phyloP scores from a whole-genome alignment of 2,888 invertebrate species.

The Catocala fraxini region DNA sequence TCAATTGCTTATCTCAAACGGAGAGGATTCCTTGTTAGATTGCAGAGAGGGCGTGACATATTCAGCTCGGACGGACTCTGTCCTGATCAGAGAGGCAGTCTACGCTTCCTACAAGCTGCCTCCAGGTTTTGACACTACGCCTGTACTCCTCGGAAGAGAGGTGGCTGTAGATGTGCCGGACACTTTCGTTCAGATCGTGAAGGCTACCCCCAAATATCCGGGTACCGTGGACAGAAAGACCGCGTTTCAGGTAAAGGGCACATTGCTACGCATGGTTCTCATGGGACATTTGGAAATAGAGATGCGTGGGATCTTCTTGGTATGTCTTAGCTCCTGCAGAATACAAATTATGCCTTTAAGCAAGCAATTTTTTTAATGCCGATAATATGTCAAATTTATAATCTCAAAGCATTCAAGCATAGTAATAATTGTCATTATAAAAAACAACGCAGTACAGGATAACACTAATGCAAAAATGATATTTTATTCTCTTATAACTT shows the following conservation, averaged over 20 bases:
- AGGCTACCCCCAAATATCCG: conserved; percentile 91
- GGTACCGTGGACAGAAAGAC: conserved; percentile 87
- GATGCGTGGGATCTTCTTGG: conserved; percentile 28
- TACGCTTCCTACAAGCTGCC: conserved; percentile 83
- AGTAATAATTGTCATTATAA: too few species aligned
- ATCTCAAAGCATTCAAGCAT: too few species aligned
- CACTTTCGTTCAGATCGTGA: conserved; percentile 94
- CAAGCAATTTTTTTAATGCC: too few species aligned
- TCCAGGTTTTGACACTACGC: conserved; percentile 83
- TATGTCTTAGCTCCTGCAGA: conserved; percentile 29
- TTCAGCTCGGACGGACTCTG: conserved; percentile 84
- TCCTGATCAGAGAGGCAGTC: conserved; percentile 81
- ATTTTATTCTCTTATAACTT: too few species aligned
- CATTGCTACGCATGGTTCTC: conserved; percentile 59
- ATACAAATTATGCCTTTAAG: neutral
- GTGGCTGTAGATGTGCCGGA: conserved; percentile 96
- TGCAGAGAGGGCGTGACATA: conserved; percentile 81
- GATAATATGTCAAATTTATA: too few species aligned
- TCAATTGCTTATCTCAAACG: conserved; percentile 80
- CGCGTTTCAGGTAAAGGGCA: conserved; percentile 83
- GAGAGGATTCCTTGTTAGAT: conserved; percentile 81
- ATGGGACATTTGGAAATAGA: conserved; percentile 20
- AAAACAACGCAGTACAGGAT: too few species aligned
- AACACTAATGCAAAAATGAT: too few species aligned
- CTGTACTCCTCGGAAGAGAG: conserved; percentile 86